phyloP scores from a whole-genome alignment of 1,140 invertebrate species.

The Platyscapa corneri region DNA sequence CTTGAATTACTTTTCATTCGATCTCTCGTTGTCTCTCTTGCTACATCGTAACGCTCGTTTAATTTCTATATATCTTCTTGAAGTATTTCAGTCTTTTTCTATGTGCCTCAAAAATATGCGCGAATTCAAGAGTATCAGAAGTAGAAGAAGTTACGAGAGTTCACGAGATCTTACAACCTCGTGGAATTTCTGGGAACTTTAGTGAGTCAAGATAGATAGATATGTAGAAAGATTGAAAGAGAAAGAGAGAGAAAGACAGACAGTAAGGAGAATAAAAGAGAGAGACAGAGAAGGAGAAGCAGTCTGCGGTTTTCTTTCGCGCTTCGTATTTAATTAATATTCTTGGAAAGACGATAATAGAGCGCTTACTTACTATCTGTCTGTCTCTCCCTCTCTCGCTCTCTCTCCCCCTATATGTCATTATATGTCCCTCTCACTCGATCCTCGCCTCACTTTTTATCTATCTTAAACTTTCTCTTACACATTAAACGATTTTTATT shows the following conservation, averaged over 20 bases:
- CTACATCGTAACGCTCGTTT: conserved; percentile 23
- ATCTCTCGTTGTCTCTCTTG: conserved; percentile 41
- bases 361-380: conserved; percentile 22
- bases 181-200: conserved; percentile 48
- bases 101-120: not conserved
- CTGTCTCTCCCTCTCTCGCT: not conserved
- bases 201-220: not conserved
- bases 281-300: not conserved
- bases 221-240: not conserved
- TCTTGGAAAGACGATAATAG: conserved; percentile 60
- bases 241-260: not conserved
- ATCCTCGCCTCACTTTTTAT: too few species aligned
- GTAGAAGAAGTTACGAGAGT: not conserved
- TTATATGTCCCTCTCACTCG: too few species aligned
- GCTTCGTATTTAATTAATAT: conserved; percentile 59
- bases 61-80: conserved; percentile 37
- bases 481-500: not conserved
- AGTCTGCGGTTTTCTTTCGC: conserved; percentile 34
- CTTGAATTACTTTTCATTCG: conserved; percentile 44
- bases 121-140: not conserved
- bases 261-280: not conserved
- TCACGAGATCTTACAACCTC: conserved; percentile 28
- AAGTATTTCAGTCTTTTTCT: not conserved
- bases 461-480: not conserved
- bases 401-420: not conserved